A percentile compares a stretch with the other conserved stretches of the same genome.
phyloP scores from a whole-genome alignment of 2,797 vertebrate genomes.

The Pseudopleuronectes americanus region DNA sequence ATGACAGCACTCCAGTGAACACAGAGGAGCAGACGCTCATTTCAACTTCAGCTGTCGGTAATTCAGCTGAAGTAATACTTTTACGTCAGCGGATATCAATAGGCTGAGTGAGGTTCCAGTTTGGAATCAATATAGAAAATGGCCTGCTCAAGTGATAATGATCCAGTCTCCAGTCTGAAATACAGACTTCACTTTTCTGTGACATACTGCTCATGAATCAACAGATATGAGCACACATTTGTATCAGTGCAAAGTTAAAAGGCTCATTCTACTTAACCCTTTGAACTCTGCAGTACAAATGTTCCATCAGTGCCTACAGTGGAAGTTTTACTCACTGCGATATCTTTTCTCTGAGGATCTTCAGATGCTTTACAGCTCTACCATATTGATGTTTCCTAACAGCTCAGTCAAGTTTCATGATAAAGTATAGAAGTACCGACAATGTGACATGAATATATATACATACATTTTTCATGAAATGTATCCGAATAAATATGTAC shows the following conservation, averaged over 20 bases:
- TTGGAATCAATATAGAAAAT: conserved; percentile 40
- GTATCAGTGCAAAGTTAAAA: background rate
- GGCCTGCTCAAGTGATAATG: background rate
- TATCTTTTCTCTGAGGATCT: background rate
- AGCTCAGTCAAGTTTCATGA: too few species aligned
- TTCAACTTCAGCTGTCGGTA: conserved; percentile 42
- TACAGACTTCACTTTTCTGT: conserved; percentile 13
- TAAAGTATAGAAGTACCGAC: too few species aligned
- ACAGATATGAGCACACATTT: conserved; percentile 1
- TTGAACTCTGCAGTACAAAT: too few species aligned
- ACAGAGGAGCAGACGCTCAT: conserved; percentile 42
- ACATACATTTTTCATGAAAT: too few species aligned
- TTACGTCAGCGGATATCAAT: conserved; percentile 46
- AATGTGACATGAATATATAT: too few species aligned
- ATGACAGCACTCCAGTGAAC: conserved; percentile 48
- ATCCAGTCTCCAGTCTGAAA: background rate
- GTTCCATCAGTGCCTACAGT: too few species aligned
- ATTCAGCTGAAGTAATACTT: conserved; percentile 56
- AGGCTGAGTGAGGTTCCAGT: conserved; percentile 30
- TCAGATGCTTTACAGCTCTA: too few species aligned
- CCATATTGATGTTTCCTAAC: too few species aligned
- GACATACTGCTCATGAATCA: background rate
- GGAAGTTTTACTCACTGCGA: too few species aligned
- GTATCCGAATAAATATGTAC: too few species aligned
- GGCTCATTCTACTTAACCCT: background rate